Evolutionary conservation across 2,888 invertebrate genomes (phyloP), one percentile per base, ranked within the genome.

Genomic region (Caenorhabditis sp.): DNA sequence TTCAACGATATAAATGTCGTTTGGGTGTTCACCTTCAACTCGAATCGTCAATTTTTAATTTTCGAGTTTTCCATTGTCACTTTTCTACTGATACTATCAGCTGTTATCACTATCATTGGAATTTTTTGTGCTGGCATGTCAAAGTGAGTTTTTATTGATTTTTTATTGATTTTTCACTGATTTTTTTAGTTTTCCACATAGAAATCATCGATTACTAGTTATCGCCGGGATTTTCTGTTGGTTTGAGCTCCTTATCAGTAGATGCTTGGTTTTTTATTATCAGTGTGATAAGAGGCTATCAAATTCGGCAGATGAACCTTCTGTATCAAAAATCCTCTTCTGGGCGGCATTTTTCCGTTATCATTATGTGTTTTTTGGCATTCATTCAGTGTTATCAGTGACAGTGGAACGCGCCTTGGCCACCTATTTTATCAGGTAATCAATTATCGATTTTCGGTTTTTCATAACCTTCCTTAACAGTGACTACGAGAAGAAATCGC

Each of bases 351-450:
- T 79, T n/a, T 62, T 67, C 22, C 61, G 79, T 11, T 79, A 79
- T 50, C 79, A 79, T 40, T 79, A 79, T 40, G 68, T 79, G 79
- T 72, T 70, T 47, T 65, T 79, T 28, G 79, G 79, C 3, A 68
- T 71, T 1, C 67, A 72, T 20, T 26, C 40, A 2, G 15, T 79
- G 6, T 32, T 71, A 11, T 72, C 53, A 1, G 22, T 71, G 3
- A 62, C 71, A 4, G 60, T 55, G 4, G 79, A 79, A 28, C 8
- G 79, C 28, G 67, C 55, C 0, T 61, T 79, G 67, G 79, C 79
- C 0, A 79, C 79, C 0, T 4, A n/a, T n/a, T n/a, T n/a, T n/a
- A n/a, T n/a, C n/a, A n/a, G n/a, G n/a, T n/a, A n/a, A n/a, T n/a
- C n/a, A n/a, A n/a, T n/a, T n/a, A n/a, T n/a, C n/a, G n/a, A n/a